A percentile compares a stretch with the other conserved stretches of the same genome.
Evolutionary conservation across 1,140 invertebrate species (phyloP).

Genomic region (Drosophila pseudoobscura): DNA sequence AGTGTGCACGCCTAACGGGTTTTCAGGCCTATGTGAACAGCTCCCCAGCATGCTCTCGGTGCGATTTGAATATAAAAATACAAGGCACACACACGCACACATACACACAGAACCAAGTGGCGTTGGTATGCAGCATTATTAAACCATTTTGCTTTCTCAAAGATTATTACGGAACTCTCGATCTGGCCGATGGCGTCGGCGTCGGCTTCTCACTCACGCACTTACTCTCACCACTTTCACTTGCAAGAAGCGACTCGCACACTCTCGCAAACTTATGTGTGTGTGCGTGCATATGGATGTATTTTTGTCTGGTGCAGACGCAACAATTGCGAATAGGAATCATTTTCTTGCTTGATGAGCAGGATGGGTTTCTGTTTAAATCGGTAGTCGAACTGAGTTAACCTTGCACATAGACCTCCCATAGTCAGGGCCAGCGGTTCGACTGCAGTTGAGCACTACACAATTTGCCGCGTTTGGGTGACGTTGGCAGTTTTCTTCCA

Average conservation of each 20-base stretch:
- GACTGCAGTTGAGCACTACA: slow-evolving; percentile 40
- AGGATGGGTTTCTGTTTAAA: neutral
- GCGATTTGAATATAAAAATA: slow-evolving; percentile 56
- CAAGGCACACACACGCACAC: slow-evolving; percentile 1
- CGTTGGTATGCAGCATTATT: slow-evolving; percentile 7
- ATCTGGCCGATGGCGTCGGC: slow-evolving; percentile 38
- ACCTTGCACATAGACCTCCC: neutral
- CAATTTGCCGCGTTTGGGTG: slow-evolving; percentile 81
- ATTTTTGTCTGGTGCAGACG: slow-evolving; percentile 31
- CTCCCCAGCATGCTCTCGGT: slow-evolving; percentile 13
- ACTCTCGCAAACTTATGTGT: neutral
- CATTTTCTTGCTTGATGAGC: too few species aligned
- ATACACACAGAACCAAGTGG: slow-evolving; percentile 10
- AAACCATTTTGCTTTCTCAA: slow-evolving; percentile 46
- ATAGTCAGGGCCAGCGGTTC: slow-evolving; percentile 7
- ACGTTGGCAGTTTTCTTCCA: slow-evolving; percentile 74
- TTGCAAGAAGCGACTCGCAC: slow-evolving; percentile 46
- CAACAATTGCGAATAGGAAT: slow-evolving; percentile 66
- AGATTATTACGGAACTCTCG: slow-evolving; percentile 66
- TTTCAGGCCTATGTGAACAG: slow-evolving; percentile 30
- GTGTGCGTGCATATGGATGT: slow-evolving; percentile 17
- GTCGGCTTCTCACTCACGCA: slow-evolving; percentile 2
- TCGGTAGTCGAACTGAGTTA: slow-evolving; percentile 9
- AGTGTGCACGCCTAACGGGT: slow-evolving; percentile 63
- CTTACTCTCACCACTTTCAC: slow-evolving; percentile 74